Conservation (phyloP, 2,113 vertebrate genomes). For the Myrmecobius fasciatus region DNA sequence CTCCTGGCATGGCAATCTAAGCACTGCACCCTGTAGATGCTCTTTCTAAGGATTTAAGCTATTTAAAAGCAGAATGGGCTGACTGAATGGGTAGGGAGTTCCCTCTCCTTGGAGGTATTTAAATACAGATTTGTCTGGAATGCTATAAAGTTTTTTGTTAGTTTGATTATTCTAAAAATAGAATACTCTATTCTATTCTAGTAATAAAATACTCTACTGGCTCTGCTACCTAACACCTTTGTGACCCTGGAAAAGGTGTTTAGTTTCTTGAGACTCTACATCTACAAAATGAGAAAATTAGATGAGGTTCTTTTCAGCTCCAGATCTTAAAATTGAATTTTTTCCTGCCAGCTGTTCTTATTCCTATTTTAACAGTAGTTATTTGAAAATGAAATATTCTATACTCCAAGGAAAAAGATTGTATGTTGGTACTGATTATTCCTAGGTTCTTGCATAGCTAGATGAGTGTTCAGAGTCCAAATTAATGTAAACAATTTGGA, state of each 20-base stretch:
- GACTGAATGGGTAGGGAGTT: background rate
- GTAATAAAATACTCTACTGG: background rate
- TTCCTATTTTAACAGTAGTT: background rate
- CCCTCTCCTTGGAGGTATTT: background rate
- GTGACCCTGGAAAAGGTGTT: background rate
- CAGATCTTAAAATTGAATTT: background rate
- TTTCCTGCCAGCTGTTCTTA: background rate
- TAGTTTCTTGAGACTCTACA: background rate
- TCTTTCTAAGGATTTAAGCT: background rate
- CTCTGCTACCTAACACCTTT: background rate
- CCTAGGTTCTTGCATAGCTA: too few relatives aligned
- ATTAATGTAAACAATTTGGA: too few relatives aligned
- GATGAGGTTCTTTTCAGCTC: background rate
- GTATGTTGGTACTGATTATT: background rate
- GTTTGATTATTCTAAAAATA: background rate
- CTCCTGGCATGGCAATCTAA: background rate
- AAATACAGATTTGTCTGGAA: background rate
- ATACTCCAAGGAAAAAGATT: background rate
- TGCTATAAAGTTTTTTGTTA: background rate
- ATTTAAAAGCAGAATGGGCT: background rate
- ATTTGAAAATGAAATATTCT: conserved; percentile 4
- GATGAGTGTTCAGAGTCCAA: too few relatives aligned
- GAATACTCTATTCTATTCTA: background rate
- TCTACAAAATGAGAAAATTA: background rate
- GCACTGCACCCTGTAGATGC: background rate